Percentiles rank a stretch among this genome's conserved stretches.
These are phyloP conservation scores for Thelaira solivaga DNA, from an alignment of 2,888 invertebrate genomes.

Conservation along the genomic window DNA sequence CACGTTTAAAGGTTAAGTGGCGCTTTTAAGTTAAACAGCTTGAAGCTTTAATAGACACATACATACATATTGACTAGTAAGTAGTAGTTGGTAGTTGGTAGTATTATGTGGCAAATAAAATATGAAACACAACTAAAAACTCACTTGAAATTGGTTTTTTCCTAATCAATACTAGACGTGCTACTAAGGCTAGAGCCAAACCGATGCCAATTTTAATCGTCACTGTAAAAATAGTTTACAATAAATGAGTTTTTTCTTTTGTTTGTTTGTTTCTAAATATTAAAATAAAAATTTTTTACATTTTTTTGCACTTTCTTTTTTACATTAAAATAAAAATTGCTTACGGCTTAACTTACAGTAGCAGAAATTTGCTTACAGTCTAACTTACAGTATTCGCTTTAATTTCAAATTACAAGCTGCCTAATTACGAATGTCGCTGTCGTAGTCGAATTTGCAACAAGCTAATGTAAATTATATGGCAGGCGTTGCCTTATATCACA, in stretches of 20 bases:
- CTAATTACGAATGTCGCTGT: no score
- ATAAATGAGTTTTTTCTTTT: constrained; percentile 50
- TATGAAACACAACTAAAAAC: constrained; percentile 65
- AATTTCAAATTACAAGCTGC: no score
- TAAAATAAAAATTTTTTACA: constrained; percentile 40
- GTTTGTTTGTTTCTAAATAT: constrained; percentile 13
- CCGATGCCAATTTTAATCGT: constrained; percentile 91
- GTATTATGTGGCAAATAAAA: constrained; percentile 30
- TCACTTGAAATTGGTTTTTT: constrained; percentile 79
- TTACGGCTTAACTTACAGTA: background rate
- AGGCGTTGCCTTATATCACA: no score
- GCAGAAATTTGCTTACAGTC: no score
- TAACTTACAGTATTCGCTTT: no score
- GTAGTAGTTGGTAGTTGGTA: constrained; percentile 21
- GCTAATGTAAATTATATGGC: no score
- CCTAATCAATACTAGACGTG: constrained; percentile 90
- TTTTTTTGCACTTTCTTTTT: constrained; percentile 75
- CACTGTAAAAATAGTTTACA: constrained; percentile 83
- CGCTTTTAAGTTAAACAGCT: constrained; percentile 55
- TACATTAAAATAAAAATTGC: background rate
- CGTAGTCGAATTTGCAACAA: no score
- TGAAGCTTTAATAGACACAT: constrained; percentile 54
- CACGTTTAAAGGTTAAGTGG: constrained; percentile 55
- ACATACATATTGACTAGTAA: constrained; percentile 39
- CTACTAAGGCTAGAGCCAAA: constrained; percentile 89